Conservation (phyloP, 2,113 vertebrate species). For the Thryonomys swinderianus region DNA sequence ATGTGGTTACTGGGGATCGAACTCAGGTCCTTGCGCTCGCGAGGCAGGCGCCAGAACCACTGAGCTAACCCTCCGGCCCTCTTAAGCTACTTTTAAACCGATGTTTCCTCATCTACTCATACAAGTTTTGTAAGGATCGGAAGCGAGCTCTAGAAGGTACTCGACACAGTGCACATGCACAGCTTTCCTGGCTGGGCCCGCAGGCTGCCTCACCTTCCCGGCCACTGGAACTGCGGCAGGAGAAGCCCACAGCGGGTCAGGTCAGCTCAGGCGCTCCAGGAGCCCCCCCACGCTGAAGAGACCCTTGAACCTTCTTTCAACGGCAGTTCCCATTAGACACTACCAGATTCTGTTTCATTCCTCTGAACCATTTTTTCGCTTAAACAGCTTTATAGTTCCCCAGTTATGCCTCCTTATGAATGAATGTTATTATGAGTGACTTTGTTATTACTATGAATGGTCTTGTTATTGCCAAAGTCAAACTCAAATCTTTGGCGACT, state of each 20-base stretch:
- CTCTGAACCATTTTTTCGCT: slow-evolving; percentile 55
- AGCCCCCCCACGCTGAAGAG: background rate
- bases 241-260: background rate
- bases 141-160: background rate
- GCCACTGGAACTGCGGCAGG: no score
- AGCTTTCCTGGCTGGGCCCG: no score
- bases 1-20: no score
- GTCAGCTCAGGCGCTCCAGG: background rate
- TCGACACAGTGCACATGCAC: background rate
- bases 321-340: slow-evolving; percentile 6
- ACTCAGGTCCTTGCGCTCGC: no score
- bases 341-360: slow-evolving; percentile 7
- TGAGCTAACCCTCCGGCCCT: no score
- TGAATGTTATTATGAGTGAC: no score
- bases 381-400: slow-evolving; percentile 40
- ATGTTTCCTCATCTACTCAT: background rate
- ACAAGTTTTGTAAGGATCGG: slow-evolving; percentile 2
- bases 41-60: no score
- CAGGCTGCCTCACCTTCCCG: no score
- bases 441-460: slow-evolving; percentile 55
- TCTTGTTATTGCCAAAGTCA: slow-evolving; percentile 8
- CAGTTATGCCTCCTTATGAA: slow-evolving; percentile 41
- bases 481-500: slow-evolving; percentile 73
- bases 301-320: background rate
- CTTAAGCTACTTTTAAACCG: background rate